Evolutionary conservation across 1,140 invertebrate genomes (phyloP).

Genomic region (Bicyclus anynana): DNA sequence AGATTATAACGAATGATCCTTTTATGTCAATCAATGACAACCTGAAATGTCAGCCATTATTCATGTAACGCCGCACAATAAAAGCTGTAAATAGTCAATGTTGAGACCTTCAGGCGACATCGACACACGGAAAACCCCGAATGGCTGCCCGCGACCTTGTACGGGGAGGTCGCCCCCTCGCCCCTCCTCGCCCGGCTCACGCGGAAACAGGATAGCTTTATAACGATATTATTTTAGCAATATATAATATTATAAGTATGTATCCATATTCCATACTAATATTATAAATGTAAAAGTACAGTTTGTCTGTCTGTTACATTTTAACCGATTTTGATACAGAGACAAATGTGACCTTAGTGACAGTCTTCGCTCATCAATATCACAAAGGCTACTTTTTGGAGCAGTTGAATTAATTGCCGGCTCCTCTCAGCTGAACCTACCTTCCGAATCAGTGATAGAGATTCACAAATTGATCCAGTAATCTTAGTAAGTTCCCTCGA

Average conservation of each 20-base stretch:
- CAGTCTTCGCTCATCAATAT: too few species aligned
- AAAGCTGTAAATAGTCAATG: constrained; percentile 41
- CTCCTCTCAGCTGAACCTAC: too few species aligned
- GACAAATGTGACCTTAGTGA: too few species aligned
- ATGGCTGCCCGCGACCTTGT: constrained; percentile 52
- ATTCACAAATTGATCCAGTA: too few species aligned
- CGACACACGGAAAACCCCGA: constrained; percentile 58
- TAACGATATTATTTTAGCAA: not conserved
- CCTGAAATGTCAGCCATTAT: constrained; percentile 3
- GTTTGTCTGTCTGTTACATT: too few species aligned
- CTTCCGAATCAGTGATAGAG: too few species aligned
- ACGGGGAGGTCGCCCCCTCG: constrained; percentile 43
- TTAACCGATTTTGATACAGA: too few species aligned
- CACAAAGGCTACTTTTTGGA: too few species aligned
- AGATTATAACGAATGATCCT: not conserved
- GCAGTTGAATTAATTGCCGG: too few species aligned
- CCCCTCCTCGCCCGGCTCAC: constrained; percentile 20
- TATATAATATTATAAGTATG: not conserved
- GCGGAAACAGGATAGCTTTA: constrained; percentile 45
- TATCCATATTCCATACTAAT: not conserved
- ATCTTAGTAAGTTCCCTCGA: too few species aligned
- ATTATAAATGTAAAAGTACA: too few species aligned
- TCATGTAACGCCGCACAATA: constrained; percentile 1
- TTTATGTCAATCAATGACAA: not conserved
- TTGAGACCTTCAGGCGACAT: constrained; percentile 54